Percentiles rank a stretch among this genome's conserved stretches.
Conservation (phyloP, 2,113 vertebrate genomes). For the Prolemur simus region DNA sequence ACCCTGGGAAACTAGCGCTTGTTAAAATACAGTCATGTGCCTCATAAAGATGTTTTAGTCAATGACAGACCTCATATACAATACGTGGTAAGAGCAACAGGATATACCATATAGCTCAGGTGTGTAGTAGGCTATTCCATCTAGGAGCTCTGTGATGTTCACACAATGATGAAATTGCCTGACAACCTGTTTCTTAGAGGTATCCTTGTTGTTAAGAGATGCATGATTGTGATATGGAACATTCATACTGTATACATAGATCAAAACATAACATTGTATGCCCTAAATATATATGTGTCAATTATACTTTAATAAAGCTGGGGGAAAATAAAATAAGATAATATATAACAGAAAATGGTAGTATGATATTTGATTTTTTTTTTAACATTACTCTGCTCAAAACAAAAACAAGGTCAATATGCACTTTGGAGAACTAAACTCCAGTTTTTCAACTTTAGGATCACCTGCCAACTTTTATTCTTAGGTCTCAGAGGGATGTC, state of each 20-base stretch:
- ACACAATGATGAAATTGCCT: background rate
- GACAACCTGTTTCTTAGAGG: background rate
- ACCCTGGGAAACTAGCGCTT: background rate
- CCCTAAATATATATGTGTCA: background rate
- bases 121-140: background rate
- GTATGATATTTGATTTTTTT: background rate
- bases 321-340: background rate
- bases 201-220: background rate
- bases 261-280: background rate
- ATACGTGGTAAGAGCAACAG: background rate
- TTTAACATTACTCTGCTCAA: background rate
- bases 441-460: slow-evolving; percentile 14
- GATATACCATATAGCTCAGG: background rate
- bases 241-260: background rate
- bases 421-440: background rate
- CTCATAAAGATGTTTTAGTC: background rate
- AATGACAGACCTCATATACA: background rate
- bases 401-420: background rate
- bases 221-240: background rate
- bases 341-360: background rate
- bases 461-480: background rate
- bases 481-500: background rate
- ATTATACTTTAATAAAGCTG: background rate
- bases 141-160: background rate
- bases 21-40: background rate